Conservation (phyloP, 2,888 invertebrate genomes). For the Diabrotica balteata region DNA sequence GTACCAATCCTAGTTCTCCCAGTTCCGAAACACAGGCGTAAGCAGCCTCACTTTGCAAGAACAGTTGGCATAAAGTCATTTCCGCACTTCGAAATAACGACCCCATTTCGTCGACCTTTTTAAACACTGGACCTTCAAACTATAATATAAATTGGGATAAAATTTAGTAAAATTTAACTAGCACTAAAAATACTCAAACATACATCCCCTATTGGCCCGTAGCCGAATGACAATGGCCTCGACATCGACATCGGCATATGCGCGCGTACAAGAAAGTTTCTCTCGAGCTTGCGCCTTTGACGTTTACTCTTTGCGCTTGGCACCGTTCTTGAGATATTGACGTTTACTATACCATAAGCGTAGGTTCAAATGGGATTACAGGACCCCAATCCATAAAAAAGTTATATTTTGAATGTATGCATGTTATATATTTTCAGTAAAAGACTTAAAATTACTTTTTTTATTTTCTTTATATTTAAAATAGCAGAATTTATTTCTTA, state of each 20-base stretch:
- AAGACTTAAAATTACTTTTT: too few relatives aligned
- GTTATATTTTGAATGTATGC: too few relatives aligned
- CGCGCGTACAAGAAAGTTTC: conserved; percentile 24
- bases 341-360: too few relatives aligned
- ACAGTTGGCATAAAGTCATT: conserved; percentile 98
- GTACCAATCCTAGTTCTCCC: conserved; percentile 95
- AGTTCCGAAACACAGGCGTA: conserved; percentile 98
- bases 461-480: too few relatives aligned
- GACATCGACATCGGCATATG: conserved; percentile 25
- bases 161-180: background rate
- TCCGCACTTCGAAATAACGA: conserved; percentile 97
- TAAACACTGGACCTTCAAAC: conserved; percentile 27
- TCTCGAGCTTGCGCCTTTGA: conserved; percentile 27
- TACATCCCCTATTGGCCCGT: conserved; percentile 32
- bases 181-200: conserved; percentile 20
- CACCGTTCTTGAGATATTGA: background rate
- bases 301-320: conserved; percentile 17
- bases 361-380: too few relatives aligned
- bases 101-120: conserved; percentile 68
- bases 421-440: too few relatives aligned
- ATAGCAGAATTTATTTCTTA: too few relatives aligned
- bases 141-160: conserved; percentile 23
- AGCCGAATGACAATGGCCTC: conserved; percentile 37
- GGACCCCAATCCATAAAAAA: too few relatives aligned
- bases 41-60: conserved; percentile 97